A percentile compares a stretch with the other conserved stretches of the same genome.
Evolutionary conservation across 2,888 invertebrate genomes (phyloP).

Genomic region (Glaucopsyche alexis): DNA sequence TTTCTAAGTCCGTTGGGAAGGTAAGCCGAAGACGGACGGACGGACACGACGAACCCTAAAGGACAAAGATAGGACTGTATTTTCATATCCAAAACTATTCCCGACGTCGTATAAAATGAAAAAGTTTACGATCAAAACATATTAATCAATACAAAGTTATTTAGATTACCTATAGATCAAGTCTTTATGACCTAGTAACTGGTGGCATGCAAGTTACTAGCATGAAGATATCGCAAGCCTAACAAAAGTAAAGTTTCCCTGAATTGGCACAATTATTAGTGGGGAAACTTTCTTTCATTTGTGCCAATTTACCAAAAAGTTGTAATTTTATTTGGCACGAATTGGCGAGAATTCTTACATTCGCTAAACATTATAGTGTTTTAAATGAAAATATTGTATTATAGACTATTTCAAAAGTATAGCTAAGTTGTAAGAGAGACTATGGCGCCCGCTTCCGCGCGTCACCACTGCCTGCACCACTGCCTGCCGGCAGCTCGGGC

Average conservation of each 20-base stretch:
- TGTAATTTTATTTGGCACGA: constrained; percentile 17
- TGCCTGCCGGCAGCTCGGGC: too few relatives aligned
- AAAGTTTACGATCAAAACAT: too few relatives aligned
- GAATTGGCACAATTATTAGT: constrained; percentile 13
- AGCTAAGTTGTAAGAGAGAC: background rate
- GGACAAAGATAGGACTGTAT: too few relatives aligned
- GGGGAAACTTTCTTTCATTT: constrained; percentile 5
- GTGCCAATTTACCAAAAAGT: constrained; percentile 15
- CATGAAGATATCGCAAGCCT: background rate
- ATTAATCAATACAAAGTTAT: background rate
- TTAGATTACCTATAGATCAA: constrained; percentile 1
- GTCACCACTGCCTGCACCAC: too few relatives aligned
- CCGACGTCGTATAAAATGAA: too few relatives aligned
- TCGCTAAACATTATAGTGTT: background rate
- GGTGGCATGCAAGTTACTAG: background rate
- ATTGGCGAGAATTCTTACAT: background rate
- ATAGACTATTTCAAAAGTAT: background rate
- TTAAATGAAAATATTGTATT: background rate
- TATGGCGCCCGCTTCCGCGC: background rate
- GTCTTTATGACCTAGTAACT: background rate
- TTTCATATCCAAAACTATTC: too few relatives aligned
- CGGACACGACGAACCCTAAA: too few relatives aligned
- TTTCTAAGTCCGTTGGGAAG: too few relatives aligned
- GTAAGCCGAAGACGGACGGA: too few relatives aligned
- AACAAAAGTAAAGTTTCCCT: background rate